Conservation (phyloP, 2,797 vertebrate genomes). For the Gymnopithys bicolor region DNA sequence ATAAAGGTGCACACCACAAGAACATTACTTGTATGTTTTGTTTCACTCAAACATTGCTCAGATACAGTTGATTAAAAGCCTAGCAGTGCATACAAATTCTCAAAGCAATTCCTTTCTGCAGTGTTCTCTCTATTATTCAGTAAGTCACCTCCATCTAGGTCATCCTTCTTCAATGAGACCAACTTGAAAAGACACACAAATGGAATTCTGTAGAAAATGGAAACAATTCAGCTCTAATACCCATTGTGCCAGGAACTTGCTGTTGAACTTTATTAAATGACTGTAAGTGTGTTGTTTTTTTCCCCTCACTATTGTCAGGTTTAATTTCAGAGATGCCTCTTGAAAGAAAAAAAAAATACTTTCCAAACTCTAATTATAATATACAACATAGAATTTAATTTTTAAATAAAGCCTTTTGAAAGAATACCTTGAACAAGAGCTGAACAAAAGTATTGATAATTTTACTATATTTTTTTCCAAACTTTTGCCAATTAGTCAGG, state of each 20-base stretch:
- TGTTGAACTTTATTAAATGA: background rate
- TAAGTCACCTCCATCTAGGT: background rate
- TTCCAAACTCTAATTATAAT: background rate
- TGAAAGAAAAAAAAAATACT: background rate
- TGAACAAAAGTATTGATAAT: background rate
- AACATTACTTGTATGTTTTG: background rate
- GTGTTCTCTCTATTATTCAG: background rate
- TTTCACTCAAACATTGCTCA: background rate
- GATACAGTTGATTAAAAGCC: background rate
- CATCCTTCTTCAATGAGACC: background rate
- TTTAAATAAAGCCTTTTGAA: background rate
- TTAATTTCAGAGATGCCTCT: background rate
- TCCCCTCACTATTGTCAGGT: background rate
- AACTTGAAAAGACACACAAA: background rate
- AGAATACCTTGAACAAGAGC: background rate
- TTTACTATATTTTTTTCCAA: background rate
- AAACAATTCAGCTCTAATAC: background rate
- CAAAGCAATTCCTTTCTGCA: background rate
- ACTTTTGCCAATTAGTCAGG: background rate
- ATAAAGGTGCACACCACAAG: background rate
- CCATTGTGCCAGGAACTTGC: background rate
- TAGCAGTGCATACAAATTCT: background rate
- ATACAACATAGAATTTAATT: background rate
- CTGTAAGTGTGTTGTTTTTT: background rate
- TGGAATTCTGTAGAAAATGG: background rate